Base-by-base conservation (phyloP, 2,888 invertebrate species). In the Carterocephalus palaemon region DNA sequence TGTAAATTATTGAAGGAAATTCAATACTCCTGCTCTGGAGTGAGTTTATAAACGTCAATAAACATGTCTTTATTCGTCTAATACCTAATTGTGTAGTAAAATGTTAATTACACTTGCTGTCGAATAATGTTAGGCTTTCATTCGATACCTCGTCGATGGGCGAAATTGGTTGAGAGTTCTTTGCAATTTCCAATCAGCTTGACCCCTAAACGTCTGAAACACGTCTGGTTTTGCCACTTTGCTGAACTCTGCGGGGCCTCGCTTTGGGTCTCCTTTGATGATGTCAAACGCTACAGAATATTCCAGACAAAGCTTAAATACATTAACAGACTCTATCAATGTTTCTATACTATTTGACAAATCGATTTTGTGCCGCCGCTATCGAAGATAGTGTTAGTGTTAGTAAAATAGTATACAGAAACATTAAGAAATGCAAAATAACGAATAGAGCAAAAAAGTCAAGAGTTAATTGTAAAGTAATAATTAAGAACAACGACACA, bases 261-360 rank as follows among this genome's bases (percentile, higher is more conserved):
- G 33, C 24, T 33, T 33, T 32, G 19, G 20, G 33, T 9, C 15
- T 26, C 41, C 41, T 42, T 42, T 42, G 41, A 32, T 10, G 33
- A 24, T 26, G 41, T 33, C 33, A 42, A 34, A 34, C 41, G 33
- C 33, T 23, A 32, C 17, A 33, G 26, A 42, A 34, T 33, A 34
- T 28, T 6, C 12, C 34, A 36, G 28, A 28, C 36, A 34, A 43
- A 10, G 16, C 34, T 26, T 19, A 33, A 41, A 41, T 17, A 26
- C 33, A 24, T n/a, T n/a, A 32, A 41, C 23, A 19, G 13, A 28
- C 15, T 33, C 19, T 13, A 33, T 24, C 41, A 33, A 26, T 28
- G 15, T 28, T n/a, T 12, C 4, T 3, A 7, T n/a, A n/a, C 13
- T 10, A n/a, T n/a, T 28, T 28, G 28, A 28, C 28, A 28, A 26